Conservation (phyloP, 2,797 vertebrate species). For the Emydoidea blandingii region DNA sequence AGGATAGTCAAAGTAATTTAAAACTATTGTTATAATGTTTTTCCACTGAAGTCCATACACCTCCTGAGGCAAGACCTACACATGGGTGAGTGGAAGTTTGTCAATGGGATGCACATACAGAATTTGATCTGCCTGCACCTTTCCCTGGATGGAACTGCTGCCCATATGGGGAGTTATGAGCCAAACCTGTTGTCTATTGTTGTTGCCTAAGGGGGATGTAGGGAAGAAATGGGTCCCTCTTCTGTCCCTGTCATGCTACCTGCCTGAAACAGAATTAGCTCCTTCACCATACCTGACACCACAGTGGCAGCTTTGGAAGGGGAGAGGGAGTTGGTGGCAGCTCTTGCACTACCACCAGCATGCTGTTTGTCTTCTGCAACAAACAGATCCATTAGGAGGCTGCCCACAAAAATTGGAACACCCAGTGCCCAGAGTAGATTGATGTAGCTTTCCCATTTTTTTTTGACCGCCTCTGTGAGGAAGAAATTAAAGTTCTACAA, state of each 20-base stretch:
- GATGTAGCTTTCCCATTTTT: neutral
- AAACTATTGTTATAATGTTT: neutral
- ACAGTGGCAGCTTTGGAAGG: neutral
- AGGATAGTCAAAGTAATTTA: neutral
- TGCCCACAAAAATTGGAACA: neutral
- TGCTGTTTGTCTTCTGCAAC: neutral
- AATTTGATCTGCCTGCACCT: neutral
- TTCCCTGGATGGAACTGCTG: neutral
- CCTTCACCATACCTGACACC: neutral
- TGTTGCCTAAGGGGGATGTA: neutral
- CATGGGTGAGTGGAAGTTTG: neutral
- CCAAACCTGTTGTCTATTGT: neutral
- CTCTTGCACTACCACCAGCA: neutral
- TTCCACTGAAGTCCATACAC: neutral
- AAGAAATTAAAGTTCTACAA: neutral
- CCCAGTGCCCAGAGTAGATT: neutral
- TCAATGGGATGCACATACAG: neutral
- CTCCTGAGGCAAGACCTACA: neutral
- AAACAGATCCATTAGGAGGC: neutral
- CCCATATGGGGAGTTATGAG: rapidly evolving
- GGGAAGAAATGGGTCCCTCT: neutral
- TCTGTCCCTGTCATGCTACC: neutral
- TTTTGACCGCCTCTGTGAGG: neutral
- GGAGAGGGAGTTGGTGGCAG: rapidly evolving
- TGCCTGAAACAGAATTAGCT: neutral